Evolutionary conservation across 2,888 invertebrate genomes (phyloP).

Genomic region (Leucophora obtusa): DNA sequence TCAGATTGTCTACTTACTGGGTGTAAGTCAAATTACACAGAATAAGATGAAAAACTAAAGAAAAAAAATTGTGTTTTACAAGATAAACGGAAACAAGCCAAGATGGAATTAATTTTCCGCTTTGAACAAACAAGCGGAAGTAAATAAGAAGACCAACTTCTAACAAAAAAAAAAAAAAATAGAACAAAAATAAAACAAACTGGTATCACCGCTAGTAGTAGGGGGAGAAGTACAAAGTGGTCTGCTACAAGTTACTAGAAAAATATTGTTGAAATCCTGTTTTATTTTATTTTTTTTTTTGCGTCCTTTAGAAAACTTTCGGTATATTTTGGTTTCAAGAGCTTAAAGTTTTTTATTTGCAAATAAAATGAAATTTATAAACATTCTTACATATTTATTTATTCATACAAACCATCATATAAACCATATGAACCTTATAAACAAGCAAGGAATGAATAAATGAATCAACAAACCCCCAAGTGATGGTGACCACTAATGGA

Average conservation of each 20-base stretch:
- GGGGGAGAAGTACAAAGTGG: constrained; percentile 16
- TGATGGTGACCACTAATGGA: constrained; percentile 40
- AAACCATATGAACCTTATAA: constrained; percentile 10
- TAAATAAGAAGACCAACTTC: constrained; percentile 69
- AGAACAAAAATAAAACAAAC: constrained; percentile 36
- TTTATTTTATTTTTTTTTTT: neutral
- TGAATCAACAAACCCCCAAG: constrained; percentile 24
- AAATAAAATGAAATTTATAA: constrained; percentile 66
- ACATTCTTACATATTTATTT: constrained; percentile 3
- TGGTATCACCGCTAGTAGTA: constrained; percentile 15
- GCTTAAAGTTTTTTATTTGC: constrained; percentile 64
- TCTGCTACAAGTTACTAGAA: constrained; percentile 16
- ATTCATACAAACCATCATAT: constrained; percentile 57
- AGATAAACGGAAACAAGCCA: constrained; percentile 77
- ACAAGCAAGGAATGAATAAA: constrained; percentile 13
- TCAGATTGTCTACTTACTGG: constrained; percentile 50
- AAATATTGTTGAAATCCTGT: constrained; percentile 18
- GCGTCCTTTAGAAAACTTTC: constrained; percentile 26
- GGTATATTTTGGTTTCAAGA: constrained; percentile 36
- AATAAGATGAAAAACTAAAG: constrained; percentile 66
- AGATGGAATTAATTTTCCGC: constrained; percentile 79
- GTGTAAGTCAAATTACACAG: constrained; percentile 58
- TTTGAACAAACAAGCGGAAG: constrained; percentile 79
- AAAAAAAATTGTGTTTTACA: constrained; percentile 69
- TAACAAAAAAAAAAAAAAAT: constrained; percentile 40